Evolutionary conservation across 1,140 invertebrate species (phyloP).

Genomic region (Popillia japonica): DNA sequence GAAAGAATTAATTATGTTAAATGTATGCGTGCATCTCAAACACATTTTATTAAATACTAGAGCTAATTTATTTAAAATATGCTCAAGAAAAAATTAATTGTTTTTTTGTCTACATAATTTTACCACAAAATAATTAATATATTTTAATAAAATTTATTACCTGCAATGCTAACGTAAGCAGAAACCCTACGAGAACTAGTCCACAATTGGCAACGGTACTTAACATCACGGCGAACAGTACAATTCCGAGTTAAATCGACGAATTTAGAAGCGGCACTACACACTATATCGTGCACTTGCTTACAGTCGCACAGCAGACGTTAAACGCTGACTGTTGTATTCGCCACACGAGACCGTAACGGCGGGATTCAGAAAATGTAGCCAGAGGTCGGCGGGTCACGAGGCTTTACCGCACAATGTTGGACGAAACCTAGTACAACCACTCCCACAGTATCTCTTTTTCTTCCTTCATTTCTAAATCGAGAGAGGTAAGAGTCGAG

Average conservation of each 20-base stretch:
- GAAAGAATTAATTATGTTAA: no score
- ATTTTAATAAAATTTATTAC: no score
- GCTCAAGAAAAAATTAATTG: no score
- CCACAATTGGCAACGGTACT: background rate
- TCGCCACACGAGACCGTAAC: background rate
- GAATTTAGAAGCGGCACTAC: background rate
- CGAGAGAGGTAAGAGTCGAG: no score
- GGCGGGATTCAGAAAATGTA: background rate
- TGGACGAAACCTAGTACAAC: background rate
- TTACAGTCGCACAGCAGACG: background rate
- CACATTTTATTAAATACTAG: no score
- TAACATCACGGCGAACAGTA: background rate
- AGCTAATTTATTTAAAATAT: no score
- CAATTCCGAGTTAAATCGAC: background rate
- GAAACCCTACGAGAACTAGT: background rate
- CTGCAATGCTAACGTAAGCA: background rate
- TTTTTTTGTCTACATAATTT: no score
- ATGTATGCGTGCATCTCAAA: no score
- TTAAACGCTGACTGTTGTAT: background rate
- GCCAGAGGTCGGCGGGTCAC: background rate
- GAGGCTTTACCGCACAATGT: background rate
- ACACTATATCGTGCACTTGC: background rate
- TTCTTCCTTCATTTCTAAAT: background rate
- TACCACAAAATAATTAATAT: no score
- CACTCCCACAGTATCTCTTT: background rate